These are phyloP conservation scores for Azemiops feae DNA, from an alignment of 2,113 vertebrate genomes.

Conservation along the genomic window DNA sequence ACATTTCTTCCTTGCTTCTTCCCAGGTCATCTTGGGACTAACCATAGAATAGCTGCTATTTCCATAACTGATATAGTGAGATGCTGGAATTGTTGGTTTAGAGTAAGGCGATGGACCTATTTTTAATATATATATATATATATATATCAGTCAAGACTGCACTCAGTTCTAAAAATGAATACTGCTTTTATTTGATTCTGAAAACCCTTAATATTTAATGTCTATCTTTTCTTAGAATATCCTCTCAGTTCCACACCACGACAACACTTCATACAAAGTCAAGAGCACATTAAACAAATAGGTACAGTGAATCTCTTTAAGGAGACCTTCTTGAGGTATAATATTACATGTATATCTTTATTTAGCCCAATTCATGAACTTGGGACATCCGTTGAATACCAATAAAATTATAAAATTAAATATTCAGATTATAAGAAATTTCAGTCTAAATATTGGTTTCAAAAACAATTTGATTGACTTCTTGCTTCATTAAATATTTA, in stretches of 20 bases:
- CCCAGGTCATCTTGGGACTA: conserved; percentile 82
- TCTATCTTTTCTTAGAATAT: background rate
- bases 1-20: conserved; percentile 82
- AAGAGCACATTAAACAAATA: background rate
- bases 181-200: background rate
- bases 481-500: too few species aligned
- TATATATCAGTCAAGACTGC: background rate
- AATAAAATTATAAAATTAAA: too few species aligned
- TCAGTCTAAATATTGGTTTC: too few species aligned
- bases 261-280: background rate
- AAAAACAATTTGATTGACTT: too few species aligned
- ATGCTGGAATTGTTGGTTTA: conserved; percentile 53
- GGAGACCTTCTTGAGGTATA: background rate
- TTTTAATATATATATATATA: conserved; percentile 63
- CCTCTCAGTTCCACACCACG: background rate
- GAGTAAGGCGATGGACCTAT: conserved; percentile 58
- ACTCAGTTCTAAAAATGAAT: background rate
- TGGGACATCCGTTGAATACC: background rate
- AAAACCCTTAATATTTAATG: background rate
- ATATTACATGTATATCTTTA: background rate
- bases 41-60: conserved; percentile 78
- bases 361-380: background rate
- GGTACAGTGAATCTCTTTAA: background rate
- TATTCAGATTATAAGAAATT: too few species aligned
- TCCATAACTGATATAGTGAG: conserved; percentile 68